Conservation (phyloP, 2,113 vertebrate genomes). For the Caranx melampygus region DNA sequence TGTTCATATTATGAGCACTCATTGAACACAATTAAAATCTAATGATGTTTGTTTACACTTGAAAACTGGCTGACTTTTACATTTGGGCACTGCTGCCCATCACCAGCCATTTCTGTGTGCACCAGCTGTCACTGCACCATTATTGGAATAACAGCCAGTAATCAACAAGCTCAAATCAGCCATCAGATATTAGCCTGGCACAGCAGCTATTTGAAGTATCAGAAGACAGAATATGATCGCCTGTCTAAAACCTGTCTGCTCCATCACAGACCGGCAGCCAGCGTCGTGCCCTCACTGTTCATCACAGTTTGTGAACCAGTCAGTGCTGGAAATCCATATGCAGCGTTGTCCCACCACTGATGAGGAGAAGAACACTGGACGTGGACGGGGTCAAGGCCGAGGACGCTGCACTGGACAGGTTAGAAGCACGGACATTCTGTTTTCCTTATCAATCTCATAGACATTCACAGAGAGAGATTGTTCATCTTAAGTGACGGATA, state of each 20-base stretch:
- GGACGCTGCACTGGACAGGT: constrained; percentile 84
- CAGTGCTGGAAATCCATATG: constrained; percentile 87
- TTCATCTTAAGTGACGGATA: background rate
- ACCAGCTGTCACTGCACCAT: background rate
- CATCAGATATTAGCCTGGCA: constrained; percentile 16
- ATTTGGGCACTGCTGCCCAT: background rate
- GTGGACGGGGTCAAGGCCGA: constrained; percentile 81
- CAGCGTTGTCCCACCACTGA: constrained; percentile 85
- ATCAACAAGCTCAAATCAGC: background rate
- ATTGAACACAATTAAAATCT: constrained; percentile 3
- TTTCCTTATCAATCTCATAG: background rate
- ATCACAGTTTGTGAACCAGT: constrained; percentile 86
- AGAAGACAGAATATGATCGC: constrained; percentile 2
- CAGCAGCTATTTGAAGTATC: background rate
- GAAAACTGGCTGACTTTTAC: constrained; percentile 6
- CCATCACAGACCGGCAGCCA: constrained; percentile 84
- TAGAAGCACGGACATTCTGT: background rate
- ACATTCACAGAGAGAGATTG: background rate
- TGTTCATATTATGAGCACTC: background rate
- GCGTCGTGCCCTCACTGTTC: constrained; percentile 86
- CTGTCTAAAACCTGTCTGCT: constrained; percentile 30
- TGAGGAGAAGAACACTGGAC: constrained; percentile 75
- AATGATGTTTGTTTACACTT: background rate
- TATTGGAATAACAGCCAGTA: background rate
- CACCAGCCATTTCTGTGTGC: background rate